Base-by-base conservation (phyloP, 2,888 invertebrate genomes). In the Lydus trimaculatus region DNA sequence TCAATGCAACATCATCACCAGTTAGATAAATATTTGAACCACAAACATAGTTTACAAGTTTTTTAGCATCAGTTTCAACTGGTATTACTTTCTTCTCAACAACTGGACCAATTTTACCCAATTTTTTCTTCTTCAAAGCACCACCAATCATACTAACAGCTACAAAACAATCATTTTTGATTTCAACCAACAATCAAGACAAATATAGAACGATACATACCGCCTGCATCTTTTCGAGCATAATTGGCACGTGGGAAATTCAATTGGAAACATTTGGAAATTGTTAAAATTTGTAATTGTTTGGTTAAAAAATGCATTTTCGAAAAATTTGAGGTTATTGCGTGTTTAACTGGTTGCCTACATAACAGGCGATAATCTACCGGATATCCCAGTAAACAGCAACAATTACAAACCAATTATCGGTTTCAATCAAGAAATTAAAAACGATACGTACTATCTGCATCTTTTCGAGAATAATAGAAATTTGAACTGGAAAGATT, bases 21-120 rank as follows among this genome's bases (percentile, higher is more conserved):
- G 92, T 91, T 81, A 90, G 90, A 69, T 89, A 87, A 64, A 95
- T 91, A 83, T 98, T 97, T 66, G 93, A 92, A 2, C 98, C 98
- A 78, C 97, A 97, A 9, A 94, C 92, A 81, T 89, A 92, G 66
- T 86, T 91, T 0, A 93, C 89, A 31, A 98, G 87, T 82, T 90
- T 93, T 28, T 90, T 85, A 0, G 93, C 88, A 85, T 98, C 96
- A 0, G 90, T 94, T 87, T 97, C 97, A 1, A 97, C 96, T 0
- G 94, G 93, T 70, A 96, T 83, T 36, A 89, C 85, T 78, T 88
- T 90, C 83, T 94, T 94, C 80, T 94, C 92, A 78, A 90, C 87
- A 11, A 88, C 79, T 2, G 88, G 87, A 0, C 91, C 89, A 2
- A 89, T 76, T 84, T 91, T 91, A 13, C 89, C 90, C 0, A 85